Percentiles rank a stretch among this genome's conserved stretches.
These are phyloP conservation scores for Eulemur macaco DNA, from an alignment of 2,113 vertebrate genomes.

Conservation along the genomic window DNA sequence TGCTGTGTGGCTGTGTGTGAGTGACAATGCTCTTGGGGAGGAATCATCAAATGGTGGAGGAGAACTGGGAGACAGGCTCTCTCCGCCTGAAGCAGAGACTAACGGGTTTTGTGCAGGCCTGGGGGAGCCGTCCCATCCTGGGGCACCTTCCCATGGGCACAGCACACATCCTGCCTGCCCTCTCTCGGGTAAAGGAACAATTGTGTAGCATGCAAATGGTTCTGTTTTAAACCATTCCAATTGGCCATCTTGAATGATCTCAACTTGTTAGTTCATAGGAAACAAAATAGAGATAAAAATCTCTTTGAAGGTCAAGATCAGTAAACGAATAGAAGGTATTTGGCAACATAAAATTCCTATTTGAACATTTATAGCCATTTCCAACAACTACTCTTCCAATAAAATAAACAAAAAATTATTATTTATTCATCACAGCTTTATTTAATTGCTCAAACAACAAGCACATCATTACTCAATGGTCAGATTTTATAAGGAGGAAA, in stretches of 20 bases:
- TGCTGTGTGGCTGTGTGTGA: neutral
- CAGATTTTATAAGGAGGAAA: conserved; percentile 43
- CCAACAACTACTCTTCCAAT: neutral
- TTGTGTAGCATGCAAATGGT: neutral
- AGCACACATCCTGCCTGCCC: accelerated
- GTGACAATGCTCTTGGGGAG: neutral
- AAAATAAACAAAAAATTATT: neutral
- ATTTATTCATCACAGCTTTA: neutral
- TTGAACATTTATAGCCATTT: neutral
- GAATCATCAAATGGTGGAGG: neutral
- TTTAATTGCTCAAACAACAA: neutral
- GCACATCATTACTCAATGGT: neutral
- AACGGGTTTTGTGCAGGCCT: too few species aligned
- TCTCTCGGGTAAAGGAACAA: neutral
- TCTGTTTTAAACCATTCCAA: neutral
- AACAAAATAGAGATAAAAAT: neutral
- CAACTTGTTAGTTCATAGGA: neutral
- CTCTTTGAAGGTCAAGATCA: neutral
- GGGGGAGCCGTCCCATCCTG: neutral
- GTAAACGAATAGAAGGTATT: neutral
- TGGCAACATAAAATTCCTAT: neutral
- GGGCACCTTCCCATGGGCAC: accelerated
- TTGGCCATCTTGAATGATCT: neutral
- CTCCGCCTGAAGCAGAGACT: neutral
- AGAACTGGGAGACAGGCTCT: neutral